Percentiles rank a stretch among this genome's conserved stretches.
These are phyloP conservation scores for Esox niger DNA, from an alignment of 2,113 vertebrate species.

Conservation along the genomic window DNA sequence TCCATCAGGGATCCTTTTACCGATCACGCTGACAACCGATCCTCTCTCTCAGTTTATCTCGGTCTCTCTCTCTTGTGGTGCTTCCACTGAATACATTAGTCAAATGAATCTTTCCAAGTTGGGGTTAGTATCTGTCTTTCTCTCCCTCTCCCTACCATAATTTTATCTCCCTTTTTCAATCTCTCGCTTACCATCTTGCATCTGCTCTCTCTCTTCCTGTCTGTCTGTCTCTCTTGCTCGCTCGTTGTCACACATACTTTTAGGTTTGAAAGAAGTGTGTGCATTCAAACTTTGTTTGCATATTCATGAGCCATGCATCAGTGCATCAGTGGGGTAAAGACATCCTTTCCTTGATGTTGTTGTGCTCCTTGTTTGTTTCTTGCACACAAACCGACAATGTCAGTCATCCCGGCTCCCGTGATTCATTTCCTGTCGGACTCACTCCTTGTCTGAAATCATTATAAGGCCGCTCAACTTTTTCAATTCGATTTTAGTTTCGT, in stretches of 20 bases:
- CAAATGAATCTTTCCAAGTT: too few relatives aligned
- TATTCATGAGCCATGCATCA: neutral
- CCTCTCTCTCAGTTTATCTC: too few relatives aligned
- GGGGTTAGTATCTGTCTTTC: too few relatives aligned
- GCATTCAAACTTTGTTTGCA: neutral
- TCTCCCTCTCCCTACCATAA: too few relatives aligned
- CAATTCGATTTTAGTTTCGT: too few relatives aligned
- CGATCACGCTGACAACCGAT: neutral
- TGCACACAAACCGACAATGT: neutral
- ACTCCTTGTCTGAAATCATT: slow-evolving; percentile 4
- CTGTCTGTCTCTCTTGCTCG: slow-evolving; percentile 10
- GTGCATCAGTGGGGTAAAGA: neutral
- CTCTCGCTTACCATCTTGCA: too few relatives aligned
- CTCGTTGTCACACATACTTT: neutral
- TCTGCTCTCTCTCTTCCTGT: slow-evolving; percentile 1
- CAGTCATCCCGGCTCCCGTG: neutral
- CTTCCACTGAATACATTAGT: neutral
- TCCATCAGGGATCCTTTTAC: too few relatives aligned
- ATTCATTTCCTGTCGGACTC: slow-evolving; percentile 1
- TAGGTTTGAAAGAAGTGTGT: slow-evolving; percentile 1
- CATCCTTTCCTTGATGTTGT: neutral
- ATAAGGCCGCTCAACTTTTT: slow-evolving; percentile 20
- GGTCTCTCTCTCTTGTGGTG: slow-evolving; percentile 3
- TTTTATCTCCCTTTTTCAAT: too few relatives aligned
- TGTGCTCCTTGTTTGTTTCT: neutral